These are phyloP conservation scores for Ceyx cyanopectus DNA, from an alignment of 2,113 vertebrate genomes.

Conservation along the genomic window DNA sequence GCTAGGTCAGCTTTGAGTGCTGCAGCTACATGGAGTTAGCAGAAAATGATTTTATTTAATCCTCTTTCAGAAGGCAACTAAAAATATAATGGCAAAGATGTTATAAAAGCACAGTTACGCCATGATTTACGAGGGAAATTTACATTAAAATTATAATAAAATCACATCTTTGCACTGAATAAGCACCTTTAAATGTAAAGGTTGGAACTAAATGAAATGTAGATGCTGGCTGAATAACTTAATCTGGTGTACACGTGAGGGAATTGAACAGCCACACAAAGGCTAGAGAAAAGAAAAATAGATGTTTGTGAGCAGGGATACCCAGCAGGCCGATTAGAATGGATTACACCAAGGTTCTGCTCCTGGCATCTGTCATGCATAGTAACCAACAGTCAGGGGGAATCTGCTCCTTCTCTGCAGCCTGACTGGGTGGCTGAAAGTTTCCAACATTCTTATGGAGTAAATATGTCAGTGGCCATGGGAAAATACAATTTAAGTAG, in stretches of 20 bases:
- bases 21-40: neutral
- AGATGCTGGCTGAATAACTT: neutral
- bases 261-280: neutral
- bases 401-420: neutral
- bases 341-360: conserved; percentile 57
- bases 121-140: neutral
- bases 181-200: neutral
- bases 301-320: neutral
- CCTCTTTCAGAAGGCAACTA: neutral
- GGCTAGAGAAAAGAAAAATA: neutral
- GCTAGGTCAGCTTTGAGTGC: neutral
- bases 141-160: neutral
- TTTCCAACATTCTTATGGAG: neutral
- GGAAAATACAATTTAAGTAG: no score
- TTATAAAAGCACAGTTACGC: neutral
- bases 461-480: neutral
- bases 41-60: neutral
- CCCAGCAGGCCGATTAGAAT: conserved; percentile 15
- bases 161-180: neutral
- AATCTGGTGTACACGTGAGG: neutral
- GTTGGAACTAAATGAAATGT: neutral
- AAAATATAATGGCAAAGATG: neutral
- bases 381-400: conserved; percentile 21
- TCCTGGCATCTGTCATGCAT: conserved; percentile 60
- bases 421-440: neutral